Evolutionary conservation across 2,113 vertebrate species (phyloP).

Genomic region (Thunnus maccoyii): DNA sequence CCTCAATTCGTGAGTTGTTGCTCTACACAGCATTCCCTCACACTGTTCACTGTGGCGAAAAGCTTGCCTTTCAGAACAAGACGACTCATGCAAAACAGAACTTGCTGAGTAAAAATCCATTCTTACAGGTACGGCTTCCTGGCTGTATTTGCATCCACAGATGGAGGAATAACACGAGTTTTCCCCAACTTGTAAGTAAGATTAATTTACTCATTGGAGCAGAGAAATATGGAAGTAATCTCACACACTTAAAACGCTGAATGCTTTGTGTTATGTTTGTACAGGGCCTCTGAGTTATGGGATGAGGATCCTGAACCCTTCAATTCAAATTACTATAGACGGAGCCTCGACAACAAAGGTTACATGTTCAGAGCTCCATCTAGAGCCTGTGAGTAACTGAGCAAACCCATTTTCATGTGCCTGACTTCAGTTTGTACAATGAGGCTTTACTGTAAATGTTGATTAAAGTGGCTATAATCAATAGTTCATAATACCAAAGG

Average conservation of each 20-base stretch:
- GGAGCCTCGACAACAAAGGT: constrained; percentile 96
- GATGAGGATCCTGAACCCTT: constrained; percentile 95
- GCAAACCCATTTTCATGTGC: background rate
- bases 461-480: no score
- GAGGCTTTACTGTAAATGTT: no score
- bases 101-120: constrained; percentile 2
- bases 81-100: background rate
- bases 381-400: constrained; percentile 86
- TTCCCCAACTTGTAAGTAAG: constrained; percentile 95
- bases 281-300: constrained; percentile 95
- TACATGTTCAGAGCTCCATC: constrained; percentile 94
- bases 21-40: background rate
- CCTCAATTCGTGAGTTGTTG: constrained; percentile 90
- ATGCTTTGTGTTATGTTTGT: constrained; percentile 28
- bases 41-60: background rate
- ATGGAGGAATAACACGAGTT: constrained; percentile 95
- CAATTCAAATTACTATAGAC: constrained; percentile 94
- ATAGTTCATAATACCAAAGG: no score
- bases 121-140: constrained; percentile 93
- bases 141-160: constrained; percentile 96
- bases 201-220: background rate
- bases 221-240: background rate
- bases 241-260: background rate
- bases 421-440: background rate
- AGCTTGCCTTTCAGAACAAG: background rate